Base-by-base conservation (phyloP, 1,140 invertebrate genomes). In the Camponotus vicinus region DNA sequence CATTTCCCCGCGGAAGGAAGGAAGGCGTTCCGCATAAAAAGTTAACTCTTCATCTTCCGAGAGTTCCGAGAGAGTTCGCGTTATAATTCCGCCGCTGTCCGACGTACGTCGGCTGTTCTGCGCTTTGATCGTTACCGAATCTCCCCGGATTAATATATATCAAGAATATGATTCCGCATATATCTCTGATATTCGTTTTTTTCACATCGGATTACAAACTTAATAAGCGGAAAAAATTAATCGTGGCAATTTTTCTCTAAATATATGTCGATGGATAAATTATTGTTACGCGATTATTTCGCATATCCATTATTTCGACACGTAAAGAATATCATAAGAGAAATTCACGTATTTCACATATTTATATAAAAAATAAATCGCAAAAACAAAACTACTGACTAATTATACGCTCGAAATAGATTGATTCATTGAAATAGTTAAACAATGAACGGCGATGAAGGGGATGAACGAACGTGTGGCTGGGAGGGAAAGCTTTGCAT, bases 341-440 rank as follows among this genome's bases (percentile, higher is more conserved):
- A 52, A 52, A 40, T 52, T 52, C 27, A 9, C 2, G 5, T 15
- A 32, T 70, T 13, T 32, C 32, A 83, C 18, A 52, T 0, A 18
- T 18, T 61, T 61, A 21, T 13, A 32, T 13, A 15, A 55, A 34
- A 55, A 42, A 55, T 18, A 40, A 52, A 13, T 6, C 7, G 57
- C 40, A 15, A 40, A 61, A 67, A 71, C 13, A 5, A 49, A 49
- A 49, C 3, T 52, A 52, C 0, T 52, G 49, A 52, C 3, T 18
- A 52, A 52, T 52, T 18, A 45, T 79, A 88, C 80, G 88, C 90
- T 91, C 88, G 83, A 89, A 89, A 90, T 88, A 85, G 82, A 91
- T 90, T 90, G 88, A 87, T 85, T 93, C 92, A 92, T 93, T 92
- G 76, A 89, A 92, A 92, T 91, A 91, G 89, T 91, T 90, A 92